Percentiles rank a stretch among this genome's conserved stretches.
These are phyloP conservation scores for Brachyhypopomus occidentalis DNA, from an alignment of 2,113 vertebrate species.

Conservation along the genomic window DNA sequence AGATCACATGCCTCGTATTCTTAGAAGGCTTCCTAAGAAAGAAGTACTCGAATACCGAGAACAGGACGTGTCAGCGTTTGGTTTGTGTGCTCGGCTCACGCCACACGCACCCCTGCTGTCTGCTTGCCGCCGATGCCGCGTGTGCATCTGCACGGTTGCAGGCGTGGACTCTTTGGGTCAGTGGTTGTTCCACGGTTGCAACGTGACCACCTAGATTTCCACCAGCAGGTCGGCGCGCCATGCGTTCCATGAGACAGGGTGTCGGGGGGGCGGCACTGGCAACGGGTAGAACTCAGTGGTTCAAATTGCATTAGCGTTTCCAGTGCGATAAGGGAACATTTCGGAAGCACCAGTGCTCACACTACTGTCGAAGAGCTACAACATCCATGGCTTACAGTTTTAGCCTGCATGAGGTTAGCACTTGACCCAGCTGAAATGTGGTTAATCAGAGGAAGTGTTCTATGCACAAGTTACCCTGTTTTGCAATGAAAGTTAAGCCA, in stretches of 20 bases:
- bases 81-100: constrained; percentile 23
- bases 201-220: not conserved
- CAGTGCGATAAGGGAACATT: not conserved
- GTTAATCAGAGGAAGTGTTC: constrained; percentile 53
- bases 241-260: not conserved
- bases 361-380: not conserved
- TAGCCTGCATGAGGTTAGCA: constrained; percentile 52
- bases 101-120: not conserved
- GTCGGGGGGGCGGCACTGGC: not conserved
- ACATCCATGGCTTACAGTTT: not conserved
- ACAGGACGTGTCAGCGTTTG: constrained; percentile 63
- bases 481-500: not conserved
- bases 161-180: not conserved
- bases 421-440: constrained; percentile 59
- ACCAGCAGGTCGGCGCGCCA: not conserved
- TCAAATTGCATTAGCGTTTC: not conserved
- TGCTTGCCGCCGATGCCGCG: not conserved
- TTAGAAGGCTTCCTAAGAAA: constrained; percentile 71
- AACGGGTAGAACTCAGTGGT: not conserved
- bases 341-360: not conserved
- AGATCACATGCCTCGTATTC: constrained; percentile 64
- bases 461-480: not conserved
- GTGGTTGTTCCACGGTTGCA: not conserved
- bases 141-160: not conserved
- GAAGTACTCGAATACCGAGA: constrained; percentile 69